Evolutionary conservation across 2,888 invertebrate genomes (phyloP).

Genomic region (Drosophila ustulata): DNA sequence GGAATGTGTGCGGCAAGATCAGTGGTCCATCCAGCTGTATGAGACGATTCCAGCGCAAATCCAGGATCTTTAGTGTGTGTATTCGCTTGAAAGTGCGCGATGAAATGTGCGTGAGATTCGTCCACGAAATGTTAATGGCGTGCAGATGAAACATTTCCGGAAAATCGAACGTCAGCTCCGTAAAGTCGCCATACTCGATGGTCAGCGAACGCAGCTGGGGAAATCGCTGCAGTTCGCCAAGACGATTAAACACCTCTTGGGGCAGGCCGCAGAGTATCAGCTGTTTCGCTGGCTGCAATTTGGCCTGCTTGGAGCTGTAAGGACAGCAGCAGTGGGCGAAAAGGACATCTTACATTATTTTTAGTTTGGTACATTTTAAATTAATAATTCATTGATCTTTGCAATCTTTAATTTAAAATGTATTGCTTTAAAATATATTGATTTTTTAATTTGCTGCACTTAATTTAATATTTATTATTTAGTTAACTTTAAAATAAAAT

Average conservation of each 20-base stretch:
- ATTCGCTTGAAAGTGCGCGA: constrained; percentile 81
- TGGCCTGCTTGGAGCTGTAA: constrained; percentile 52
- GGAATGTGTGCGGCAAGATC: constrained; percentile 74
- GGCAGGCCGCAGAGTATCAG: constrained; percentile 83
- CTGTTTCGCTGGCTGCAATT: constrained; percentile 46
- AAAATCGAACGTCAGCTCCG: constrained; percentile 79
- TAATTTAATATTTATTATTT: too few species aligned
- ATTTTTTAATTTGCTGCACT: too few species aligned
- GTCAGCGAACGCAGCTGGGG: constrained; percentile 79
- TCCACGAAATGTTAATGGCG: constrained; percentile 84
- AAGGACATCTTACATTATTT: neutral
- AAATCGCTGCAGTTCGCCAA: constrained; percentile 74
- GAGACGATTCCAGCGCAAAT: constrained; percentile 84
- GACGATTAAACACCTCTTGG: constrained; percentile 77
- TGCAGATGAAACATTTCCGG: constrained; percentile 82
- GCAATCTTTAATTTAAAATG: too few species aligned
- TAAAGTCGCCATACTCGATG: constrained; percentile 82
- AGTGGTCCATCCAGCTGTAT: constrained; percentile 82
- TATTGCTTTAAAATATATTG: too few species aligned
- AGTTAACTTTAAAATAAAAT: too few species aligned
- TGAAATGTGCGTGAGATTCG: constrained; percentile 81
- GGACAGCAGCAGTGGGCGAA: neutral
- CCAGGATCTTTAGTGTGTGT: constrained; percentile 78
- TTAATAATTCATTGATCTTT: too few species aligned
- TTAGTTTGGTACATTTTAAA: too few species aligned